These are phyloP conservation scores for Lophotis ruficrista DNA, from an alignment of 2,113 vertebrate genomes.

Conservation along the genomic window DNA sequence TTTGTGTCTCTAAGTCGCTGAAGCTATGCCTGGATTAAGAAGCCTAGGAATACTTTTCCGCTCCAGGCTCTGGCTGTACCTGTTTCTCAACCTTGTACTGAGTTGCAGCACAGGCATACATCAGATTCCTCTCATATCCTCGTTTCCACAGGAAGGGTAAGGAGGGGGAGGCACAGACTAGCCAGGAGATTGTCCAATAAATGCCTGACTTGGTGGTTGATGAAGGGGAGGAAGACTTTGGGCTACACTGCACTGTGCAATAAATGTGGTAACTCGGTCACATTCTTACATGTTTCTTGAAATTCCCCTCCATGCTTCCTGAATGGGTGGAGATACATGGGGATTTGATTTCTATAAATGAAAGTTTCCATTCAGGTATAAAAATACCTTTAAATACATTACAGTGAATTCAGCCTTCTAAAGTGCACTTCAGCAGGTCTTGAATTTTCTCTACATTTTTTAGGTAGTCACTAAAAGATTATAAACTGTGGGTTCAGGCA, in stretches of 20 bases:
- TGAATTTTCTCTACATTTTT: background rate
- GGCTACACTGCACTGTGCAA: background rate
- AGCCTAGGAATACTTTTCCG: background rate
- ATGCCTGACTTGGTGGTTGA: background rate
- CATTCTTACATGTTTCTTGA: background rate
- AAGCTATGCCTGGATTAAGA: background rate
- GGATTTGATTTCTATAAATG: background rate
- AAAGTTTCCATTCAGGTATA: background rate
- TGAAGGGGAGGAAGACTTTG: background rate
- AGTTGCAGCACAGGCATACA: background rate
- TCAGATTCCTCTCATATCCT: background rate
- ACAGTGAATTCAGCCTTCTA: background rate
- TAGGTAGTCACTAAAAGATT: background rate
- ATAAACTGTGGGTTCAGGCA: background rate
- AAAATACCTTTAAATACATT: background rate
- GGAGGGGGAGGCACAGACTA: background rate
- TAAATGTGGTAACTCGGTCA: background rate
- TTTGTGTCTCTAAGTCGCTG: background rate
- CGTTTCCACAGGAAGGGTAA: background rate
- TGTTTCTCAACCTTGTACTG: rapidly evolving
- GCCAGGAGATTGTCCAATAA: background rate
- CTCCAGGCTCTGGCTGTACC: background rate
- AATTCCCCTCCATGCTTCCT: background rate
- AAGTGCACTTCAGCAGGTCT: background rate
- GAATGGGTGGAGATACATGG: background rate